Conservation (phyloP, 2,888 invertebrate genomes). For the Ophioninae sp. region DNA sequence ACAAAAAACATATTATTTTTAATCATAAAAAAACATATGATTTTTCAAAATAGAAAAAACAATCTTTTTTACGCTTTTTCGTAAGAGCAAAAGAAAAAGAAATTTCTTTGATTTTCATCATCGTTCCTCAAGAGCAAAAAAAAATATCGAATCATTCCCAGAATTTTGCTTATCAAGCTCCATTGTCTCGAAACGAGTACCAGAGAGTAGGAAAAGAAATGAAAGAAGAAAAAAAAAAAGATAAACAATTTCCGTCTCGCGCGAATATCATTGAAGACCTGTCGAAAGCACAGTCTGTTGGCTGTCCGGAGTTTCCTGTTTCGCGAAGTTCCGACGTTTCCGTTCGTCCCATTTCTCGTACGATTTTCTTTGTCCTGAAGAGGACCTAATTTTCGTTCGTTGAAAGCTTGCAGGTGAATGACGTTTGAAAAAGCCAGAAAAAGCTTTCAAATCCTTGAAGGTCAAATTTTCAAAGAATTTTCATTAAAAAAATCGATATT, state of each 20-base stretch:
- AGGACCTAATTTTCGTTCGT: not conserved
- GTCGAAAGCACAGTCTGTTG: constrained; percentile 34
- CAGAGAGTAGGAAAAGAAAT: constrained; percentile 11
- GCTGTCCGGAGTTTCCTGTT: constrained; percentile 26
- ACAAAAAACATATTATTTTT: no score
- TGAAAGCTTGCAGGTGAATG: not conserved
- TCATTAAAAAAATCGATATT: no score
- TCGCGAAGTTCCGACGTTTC: constrained; percentile 25
- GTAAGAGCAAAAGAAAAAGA: not conserved
- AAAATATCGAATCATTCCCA: not conserved
- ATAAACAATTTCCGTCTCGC: constrained; percentile 43
- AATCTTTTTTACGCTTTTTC: not conserved
- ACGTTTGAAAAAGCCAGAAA: no score
- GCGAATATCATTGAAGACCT: constrained; percentile 32
- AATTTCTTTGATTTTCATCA: not conserved
- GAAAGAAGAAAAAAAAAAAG: constrained; percentile 24
- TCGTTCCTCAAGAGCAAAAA: not conserved
- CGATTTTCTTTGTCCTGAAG: not conserved
- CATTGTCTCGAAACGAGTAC: constrained; percentile 5
- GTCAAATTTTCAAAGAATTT: no score
- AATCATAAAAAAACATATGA: not conserved
- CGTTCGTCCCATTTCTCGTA: constrained; percentile 26
- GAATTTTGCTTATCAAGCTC: constrained; percentile 1
- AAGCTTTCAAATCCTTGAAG: no score
- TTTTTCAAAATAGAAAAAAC: no score